Evolutionary conservation across 2,888 invertebrate species (phyloP).

Genomic region (Antitype chi): DNA sequence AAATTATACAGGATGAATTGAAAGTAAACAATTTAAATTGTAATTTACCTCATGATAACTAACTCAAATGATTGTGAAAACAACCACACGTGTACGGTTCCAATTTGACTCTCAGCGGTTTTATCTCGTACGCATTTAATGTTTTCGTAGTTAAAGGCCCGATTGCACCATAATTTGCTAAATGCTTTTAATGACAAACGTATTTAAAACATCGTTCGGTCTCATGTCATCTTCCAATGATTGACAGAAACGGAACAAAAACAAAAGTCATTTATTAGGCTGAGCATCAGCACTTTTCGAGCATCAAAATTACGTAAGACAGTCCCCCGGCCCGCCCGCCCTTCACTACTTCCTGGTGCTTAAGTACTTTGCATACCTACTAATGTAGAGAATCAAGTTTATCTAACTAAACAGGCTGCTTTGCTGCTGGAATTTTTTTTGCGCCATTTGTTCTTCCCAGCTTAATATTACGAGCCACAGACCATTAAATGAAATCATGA

Average conservation of each 20-base stretch:
- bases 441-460: no score
- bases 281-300: background rate
- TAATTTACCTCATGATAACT: background rate
- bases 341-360: background rate
- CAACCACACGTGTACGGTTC: background rate
- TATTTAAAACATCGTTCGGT: background rate
- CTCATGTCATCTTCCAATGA: background rate
- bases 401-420: no score
- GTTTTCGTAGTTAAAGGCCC: background rate
- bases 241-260: background rate
- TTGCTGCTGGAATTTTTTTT: no score
- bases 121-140: background rate
- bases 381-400: no score
- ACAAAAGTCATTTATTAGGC: no score
- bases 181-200: background rate
- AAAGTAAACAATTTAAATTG: background rate
- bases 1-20: background rate
- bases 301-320: background rate
- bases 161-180: background rate
- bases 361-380: no score
- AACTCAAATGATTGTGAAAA: background rate
- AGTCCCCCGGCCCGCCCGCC: background rate
- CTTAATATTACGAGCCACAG: no score
- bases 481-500: no score
- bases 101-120: background rate